Base-by-base conservation (phyloP, 2,888 invertebrate genomes). In the Flexamia atlantica region DNA sequence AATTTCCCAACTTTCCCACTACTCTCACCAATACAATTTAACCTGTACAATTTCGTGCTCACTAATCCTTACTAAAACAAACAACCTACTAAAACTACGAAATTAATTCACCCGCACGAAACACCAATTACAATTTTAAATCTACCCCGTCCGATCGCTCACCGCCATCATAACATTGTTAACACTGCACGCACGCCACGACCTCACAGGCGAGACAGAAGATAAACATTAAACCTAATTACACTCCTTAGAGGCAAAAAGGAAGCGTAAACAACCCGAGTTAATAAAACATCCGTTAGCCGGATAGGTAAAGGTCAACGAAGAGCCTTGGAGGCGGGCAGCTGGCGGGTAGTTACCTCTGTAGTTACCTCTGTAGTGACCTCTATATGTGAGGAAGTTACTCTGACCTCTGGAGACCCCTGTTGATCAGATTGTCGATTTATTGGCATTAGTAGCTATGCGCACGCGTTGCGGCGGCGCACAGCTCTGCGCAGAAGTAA, bases 281-380 rank as follows among this genome's bases (percentile, higher is more conserved):
- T 72, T 72, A 42, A 40, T 72, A 72, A 72, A 72, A 72, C 72
- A 72, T 40, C 72, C 72, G 72, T 42, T 42, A 72, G 72, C 14
- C 30, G 68, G n/a, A 40, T 42, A 64, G 72, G 40, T n/a, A 42
- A 72, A 72, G 72, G 72, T 72, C 42, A 42, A 20, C 36, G 40
- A 72, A 20, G 42, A 40, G 36, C 32, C 72, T 72, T 40, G 72
- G 72, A 40, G 36, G 72, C 12, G 72, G 10, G 64, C 7, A 46
- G 46, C 46, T 2, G 46, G 57, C 20, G 57, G n/a, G n/a, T n/a
- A n/a, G n/a, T n/a, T n/a, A n/a, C n/a, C n/a, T n/a, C n/a, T n/a
- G n/a, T n/a, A n/a, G n/a, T n/a, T n/a, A n/a, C n/a, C n/a, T n/a
- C n/a, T n/a, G n/a, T n/a, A 50, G n/a, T 57, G 57, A 57, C 57